Conservation (phyloP, 2,797 vertebrate genomes). For the Silurus aristotelis region DNA sequence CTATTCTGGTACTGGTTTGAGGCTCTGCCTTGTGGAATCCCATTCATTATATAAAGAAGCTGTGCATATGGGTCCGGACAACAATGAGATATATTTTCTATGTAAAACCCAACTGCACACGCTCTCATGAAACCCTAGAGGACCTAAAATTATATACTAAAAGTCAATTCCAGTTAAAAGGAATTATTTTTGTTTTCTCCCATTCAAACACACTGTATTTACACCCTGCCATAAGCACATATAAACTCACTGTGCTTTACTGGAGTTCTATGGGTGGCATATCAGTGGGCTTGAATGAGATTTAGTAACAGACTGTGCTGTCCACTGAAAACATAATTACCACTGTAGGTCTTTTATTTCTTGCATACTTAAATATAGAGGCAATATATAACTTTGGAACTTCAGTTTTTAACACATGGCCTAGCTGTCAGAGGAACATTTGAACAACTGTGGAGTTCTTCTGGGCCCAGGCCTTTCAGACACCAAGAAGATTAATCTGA, state of each 20-base stretch:
- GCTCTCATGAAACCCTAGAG: background rate
- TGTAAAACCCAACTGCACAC: background rate
- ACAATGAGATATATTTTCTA: background rate
- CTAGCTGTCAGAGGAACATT: background rate
- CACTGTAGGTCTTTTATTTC: background rate
- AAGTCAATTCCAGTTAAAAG: background rate
- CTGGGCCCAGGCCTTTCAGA: background rate
- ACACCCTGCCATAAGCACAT: background rate
- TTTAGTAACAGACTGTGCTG: background rate
- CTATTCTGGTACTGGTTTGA: no score
- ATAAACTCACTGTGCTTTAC: background rate
- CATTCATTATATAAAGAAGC: no score
- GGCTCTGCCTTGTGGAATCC: no score
- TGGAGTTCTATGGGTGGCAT: background rate
- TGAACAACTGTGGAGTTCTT: background rate
- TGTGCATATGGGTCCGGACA: background rate
- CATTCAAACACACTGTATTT: background rate
- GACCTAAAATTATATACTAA: background rate
- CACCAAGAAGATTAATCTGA: background rate
- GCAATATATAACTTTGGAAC: background rate
- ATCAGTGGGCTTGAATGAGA: no score
- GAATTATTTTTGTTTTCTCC: background rate
- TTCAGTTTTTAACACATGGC: background rate
- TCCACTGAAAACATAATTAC: background rate
- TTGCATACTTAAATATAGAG: background rate